These are phyloP conservation scores for Danionella dracula DNA, from an alignment of 2,797 vertebrate genomes.

Conservation along the genomic window DNA sequence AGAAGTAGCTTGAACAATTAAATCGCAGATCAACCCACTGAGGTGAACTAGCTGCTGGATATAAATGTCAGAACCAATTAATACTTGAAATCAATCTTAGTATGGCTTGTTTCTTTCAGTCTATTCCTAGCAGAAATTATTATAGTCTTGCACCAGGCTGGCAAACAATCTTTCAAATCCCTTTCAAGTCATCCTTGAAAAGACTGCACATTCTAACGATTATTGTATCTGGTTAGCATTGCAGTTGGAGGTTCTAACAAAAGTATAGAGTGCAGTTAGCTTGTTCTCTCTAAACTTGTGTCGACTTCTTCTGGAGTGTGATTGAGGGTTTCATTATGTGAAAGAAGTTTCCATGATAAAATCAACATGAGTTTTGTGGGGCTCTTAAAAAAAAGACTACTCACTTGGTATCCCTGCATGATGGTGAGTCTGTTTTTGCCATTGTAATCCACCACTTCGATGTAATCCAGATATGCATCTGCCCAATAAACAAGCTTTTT, in stretches of 20 bases:
- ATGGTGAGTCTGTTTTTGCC: constrained; percentile 83
- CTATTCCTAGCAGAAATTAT: neutral
- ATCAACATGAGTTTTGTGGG: no score
- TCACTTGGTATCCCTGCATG: constrained; percentile 85
- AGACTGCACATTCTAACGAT: neutral
- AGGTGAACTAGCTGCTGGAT: constrained; percentile 22
- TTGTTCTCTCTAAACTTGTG: no score
- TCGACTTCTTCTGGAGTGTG: no score
- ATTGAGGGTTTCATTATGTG: no score
- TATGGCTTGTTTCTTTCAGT: neutral
- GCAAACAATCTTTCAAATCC: neutral
- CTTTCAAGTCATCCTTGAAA: neutral
- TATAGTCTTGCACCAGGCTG: neutral
- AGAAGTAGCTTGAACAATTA: constrained; percentile 27
- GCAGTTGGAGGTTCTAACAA: no score
- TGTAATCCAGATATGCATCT: constrained; percentile 87
- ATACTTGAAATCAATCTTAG: constrained; percentile 24
- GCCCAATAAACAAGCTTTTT: constrained; percentile 96
- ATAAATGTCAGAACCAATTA: constrained; percentile 29
- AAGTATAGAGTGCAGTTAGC: no score
- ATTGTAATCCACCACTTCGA: constrained; percentile 92
- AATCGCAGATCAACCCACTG: constrained; percentile 17
- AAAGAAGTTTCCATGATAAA: no score
- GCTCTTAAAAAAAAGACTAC: constrained; percentile 54
- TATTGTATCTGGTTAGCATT: no score